Percentiles rank a stretch among this genome's conserved stretches.
Conservation (phyloP, 2,797 vertebrate genomes). For the Neosilurus hyrtlii region DNA sequence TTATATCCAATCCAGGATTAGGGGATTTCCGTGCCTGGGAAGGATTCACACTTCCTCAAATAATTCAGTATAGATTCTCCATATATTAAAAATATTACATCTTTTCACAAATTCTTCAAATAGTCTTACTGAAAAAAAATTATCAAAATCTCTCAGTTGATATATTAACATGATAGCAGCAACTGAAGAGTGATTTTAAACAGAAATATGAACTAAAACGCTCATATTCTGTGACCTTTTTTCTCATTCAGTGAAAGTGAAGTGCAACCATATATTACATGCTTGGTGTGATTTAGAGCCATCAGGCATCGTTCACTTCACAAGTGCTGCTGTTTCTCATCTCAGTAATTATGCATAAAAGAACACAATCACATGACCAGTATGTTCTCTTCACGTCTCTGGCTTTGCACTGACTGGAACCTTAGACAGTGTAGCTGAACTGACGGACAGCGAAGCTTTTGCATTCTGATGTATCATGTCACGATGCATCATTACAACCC, state of each 20-base stretch:
- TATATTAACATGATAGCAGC: background rate
- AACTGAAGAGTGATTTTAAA: background rate
- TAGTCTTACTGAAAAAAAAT: background rate
- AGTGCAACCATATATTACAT: no score
- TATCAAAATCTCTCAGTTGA: no score
- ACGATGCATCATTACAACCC: background rate
- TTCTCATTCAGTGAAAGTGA: background rate
- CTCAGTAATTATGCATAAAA: background rate
- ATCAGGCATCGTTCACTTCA: background rate
- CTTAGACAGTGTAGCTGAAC: background rate
- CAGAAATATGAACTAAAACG: background rate
- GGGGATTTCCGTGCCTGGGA: background rate
- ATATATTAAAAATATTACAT: background rate
- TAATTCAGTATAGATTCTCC: no score
- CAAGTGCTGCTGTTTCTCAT: background rate
- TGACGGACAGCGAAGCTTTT: background rate
- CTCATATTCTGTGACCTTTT: accelerated
- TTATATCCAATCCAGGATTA: background rate
- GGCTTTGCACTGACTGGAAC: background rate
- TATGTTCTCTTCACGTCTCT: background rate
- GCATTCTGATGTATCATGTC: background rate
- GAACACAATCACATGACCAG: background rate
- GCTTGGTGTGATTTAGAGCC: background rate
- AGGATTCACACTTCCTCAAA: background rate
- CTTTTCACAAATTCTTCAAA: background rate